Evolutionary conservation across 2,888 invertebrate species (phyloP), one percentile per base, ranked within the genome.

Genomic region (Plusia festucae): DNA sequence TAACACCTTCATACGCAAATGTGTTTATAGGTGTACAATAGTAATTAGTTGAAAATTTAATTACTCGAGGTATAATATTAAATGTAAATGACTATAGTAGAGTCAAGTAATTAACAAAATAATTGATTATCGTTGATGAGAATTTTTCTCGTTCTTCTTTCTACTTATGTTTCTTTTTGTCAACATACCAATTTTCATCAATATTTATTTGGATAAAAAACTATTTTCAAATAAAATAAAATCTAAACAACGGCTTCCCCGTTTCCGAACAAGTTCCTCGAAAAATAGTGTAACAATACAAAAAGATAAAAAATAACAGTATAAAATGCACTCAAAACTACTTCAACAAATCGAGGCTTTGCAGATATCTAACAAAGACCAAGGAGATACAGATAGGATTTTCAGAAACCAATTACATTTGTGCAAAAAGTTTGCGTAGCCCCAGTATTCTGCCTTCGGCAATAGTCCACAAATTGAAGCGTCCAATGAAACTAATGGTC

Each of bases 401-500:
- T 68, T 69, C 76, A 73, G 76, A 79, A 85, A 76, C 77, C 84
- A 82, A 85, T 84, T 84, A 84, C 85, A 81, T 83, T 83, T 77
- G 65, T 65, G 65, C 68, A 70, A 73, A 55, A 68, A 68, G 81
- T 81, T 78, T 63, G 53, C 73, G 51, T 68, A 66, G 53, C 61
- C 59, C 54, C 65, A 54, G 59, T 68, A 57, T 65, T 53, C 46
- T 55, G 66, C 78, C 73, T 16, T 61, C 18, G 65, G 73, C 77
- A 52, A 56, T 55, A 68, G 78, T 34, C 53, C 60, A 59, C 60
- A 76, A 81, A 84, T 83, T 82, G 82, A 82, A 85, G 78, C 70
- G 79, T 79, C 66, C 81, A 87, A 87, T 87, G 84, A 80, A 81
- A 84, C 75, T 84, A 85, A 86, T 85, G 84, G 82, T 68, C 73